Percentiles rank a stretch among this genome's conserved stretches.
Evolutionary conservation across 2,113 vertebrate species (phyloP).

Genomic region (Philantomba maxwellii): DNA sequence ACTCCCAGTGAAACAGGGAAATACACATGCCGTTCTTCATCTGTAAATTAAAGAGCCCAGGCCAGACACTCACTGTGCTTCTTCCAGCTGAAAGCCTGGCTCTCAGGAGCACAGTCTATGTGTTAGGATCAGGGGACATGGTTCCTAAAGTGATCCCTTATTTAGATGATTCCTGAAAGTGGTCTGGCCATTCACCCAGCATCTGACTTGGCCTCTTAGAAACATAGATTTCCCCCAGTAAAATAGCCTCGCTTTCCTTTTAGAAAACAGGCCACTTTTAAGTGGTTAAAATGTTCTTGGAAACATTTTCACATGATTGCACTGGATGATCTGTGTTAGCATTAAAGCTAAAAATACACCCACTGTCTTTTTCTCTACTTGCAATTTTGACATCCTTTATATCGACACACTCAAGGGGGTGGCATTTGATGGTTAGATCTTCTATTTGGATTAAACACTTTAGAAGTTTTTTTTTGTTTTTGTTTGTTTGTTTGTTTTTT

Average conservation of each 20-base stretch:
- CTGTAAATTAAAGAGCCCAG: neutral
- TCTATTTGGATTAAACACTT: neutral
- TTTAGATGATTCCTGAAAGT: neutral
- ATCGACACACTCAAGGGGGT: neutral
- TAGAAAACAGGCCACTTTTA: constrained; percentile 13
- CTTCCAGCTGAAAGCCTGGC: neutral
- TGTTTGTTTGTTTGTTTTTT: too few relatives aligned
- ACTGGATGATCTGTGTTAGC: neutral
- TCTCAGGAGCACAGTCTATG: accelerated
- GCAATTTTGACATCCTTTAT: neutral
- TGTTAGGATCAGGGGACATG: accelerated
- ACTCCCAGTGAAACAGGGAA: neutral
- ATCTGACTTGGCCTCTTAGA: neutral
- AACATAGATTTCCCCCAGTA: neutral
- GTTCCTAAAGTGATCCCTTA: neutral
- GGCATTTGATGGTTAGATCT: neutral
- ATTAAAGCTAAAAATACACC: constrained; percentile 5
- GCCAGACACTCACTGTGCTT: accelerated
- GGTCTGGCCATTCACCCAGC: neutral
- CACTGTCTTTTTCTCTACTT: neutral
- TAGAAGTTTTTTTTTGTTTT: neutral
- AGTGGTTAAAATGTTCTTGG: neutral
- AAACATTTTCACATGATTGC: neutral
- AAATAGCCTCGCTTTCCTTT: constrained; percentile 1
- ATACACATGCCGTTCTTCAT: neutral